Evolutionary conservation across 2,888 invertebrate species (phyloP).

Genomic region (Parochlus steinenii): DNA sequence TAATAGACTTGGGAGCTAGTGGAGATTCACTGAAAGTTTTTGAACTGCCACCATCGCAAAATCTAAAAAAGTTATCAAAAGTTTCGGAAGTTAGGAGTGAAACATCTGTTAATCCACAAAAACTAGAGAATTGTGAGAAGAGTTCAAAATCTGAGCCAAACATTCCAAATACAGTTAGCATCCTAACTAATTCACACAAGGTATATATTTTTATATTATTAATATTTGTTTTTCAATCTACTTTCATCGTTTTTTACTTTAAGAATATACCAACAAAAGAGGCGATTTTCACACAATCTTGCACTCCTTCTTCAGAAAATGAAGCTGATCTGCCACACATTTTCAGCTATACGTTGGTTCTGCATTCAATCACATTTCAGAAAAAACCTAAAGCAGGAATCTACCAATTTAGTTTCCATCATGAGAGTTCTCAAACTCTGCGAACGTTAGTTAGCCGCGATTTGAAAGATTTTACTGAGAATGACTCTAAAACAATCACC

Average conservation of each 20-base stretch:
- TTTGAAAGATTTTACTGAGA: conserved; percentile 7
- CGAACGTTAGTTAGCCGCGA: conserved; percentile 15
- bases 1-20: too few relatives aligned
- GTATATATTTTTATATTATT: not conserved
- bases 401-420: conserved; percentile 17
- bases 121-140: too few relatives aligned
- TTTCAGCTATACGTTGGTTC: conserved; percentile 15
- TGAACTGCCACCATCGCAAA: conserved; percentile 15
- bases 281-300: too few relatives aligned
- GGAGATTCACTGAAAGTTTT: too few relatives aligned
- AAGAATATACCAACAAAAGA: too few relatives aligned
- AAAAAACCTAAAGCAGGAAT: conserved; percentile 15
- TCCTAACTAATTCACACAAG: conserved; percentile 1
- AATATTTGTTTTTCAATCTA: not conserved
- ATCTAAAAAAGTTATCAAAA: not conserved
- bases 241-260: not conserved
- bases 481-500: conserved; percentile 2
- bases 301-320: too few relatives aligned
- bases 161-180: not conserved
- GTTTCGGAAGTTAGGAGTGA: too few relatives aligned
- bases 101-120: too few relatives aligned
- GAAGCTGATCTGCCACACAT: conserved; percentile 13
- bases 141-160: conserved; percentile 4
- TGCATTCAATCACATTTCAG: conserved; percentile 15
- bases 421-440: conserved; percentile 15